Evolutionary conservation across 2,113 vertebrate genomes (phyloP), one percentile per base, ranked within the genome.

Genomic region (Amblyornis subalaris): DNA sequence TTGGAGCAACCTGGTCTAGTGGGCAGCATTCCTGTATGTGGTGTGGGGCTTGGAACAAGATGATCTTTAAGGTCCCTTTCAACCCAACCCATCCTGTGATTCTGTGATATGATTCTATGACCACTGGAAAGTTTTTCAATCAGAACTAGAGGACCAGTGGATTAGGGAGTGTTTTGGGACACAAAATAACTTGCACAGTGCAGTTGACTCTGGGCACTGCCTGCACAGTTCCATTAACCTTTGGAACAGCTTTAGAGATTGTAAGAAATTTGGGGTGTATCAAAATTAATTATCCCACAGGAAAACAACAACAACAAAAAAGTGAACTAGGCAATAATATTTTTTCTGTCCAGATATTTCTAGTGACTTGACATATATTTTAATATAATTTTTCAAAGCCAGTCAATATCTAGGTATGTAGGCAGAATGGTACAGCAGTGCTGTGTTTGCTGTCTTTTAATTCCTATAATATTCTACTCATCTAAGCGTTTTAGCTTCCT

Each of bases 401-500:
- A 73, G 75, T 81, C 36, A 75, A 60, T 91, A 89, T 69, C 20
- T 67, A 40, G 42, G 44, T 78, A 36, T 66, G 71, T 31, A 85
- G 85, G 75, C 87, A 96, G 94, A 96, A 84, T 73, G 23, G 18
- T 92, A 75, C 55, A 86, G 67, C 94, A 94, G 29, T 73, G 42
- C 42, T 50, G 60, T 70, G 61, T 45, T 89, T 75, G 40, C n/a
- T 75, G 83, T 70, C 85, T 87, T 85, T 4, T 90, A 96, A 93
- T 91, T 96, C 89, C 71, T 74, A 40, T 38, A 89, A 64, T 93
- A 93, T 92, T 96, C 88, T 62, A 96, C 45, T 55, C 95, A 94
- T 60, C 96, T 97, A 88, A 94, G 90, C 94, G 90, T 93, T 97
- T 97, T 96, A 65, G 48, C 78, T 91, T 96, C 85, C 91, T 96